Evolutionary conservation across 2,888 invertebrate genomes (phyloP).

Genomic region (Acronicta alni): DNA sequence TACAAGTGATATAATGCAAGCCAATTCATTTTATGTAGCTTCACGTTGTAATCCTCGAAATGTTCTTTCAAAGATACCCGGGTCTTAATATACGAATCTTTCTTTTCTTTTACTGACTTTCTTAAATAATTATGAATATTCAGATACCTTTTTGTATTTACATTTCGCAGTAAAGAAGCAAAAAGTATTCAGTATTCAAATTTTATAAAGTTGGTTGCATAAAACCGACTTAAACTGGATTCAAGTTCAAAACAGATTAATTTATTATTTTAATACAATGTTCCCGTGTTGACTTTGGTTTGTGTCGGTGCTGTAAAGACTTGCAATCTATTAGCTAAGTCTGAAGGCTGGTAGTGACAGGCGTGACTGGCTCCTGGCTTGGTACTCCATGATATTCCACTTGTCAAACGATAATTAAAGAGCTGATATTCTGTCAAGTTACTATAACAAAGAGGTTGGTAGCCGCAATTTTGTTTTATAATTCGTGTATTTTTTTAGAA

Average conservation of each 20-base stretch:
- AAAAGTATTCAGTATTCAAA: too few species aligned
- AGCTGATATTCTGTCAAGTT: neutral
- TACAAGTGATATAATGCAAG: neutral
- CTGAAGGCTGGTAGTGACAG: slow-evolving; percentile 25
- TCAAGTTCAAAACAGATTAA: neutral
- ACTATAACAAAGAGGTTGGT: neutral
- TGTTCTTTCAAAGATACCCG: slow-evolving; percentile 18
- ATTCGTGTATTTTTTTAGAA: too few species aligned
- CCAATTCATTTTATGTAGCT: slow-evolving; percentile 16
- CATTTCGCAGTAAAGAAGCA: too few species aligned
- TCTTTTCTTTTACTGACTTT: slow-evolving; percentile 12
- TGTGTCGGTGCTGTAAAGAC: slow-evolving; percentile 2
- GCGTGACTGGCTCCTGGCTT: slow-evolving; percentile 8
- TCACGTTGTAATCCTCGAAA: slow-evolving; percentile 22
- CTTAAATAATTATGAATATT: too few species aligned
- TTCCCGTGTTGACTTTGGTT: neutral
- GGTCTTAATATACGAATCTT: slow-evolving; percentile 23
- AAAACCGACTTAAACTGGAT: neutral
- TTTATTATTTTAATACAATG: neutral
- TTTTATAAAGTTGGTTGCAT: neutral
- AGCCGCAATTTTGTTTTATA: neutral
- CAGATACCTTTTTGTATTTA: too few species aligned
- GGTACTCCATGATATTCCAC: neutral
- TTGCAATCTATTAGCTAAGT: neutral
- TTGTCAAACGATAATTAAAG: slow-evolving; percentile 3